Base-by-base conservation (phyloP, 2,797 vertebrate genomes). In the Gallirallus australis region DNA sequence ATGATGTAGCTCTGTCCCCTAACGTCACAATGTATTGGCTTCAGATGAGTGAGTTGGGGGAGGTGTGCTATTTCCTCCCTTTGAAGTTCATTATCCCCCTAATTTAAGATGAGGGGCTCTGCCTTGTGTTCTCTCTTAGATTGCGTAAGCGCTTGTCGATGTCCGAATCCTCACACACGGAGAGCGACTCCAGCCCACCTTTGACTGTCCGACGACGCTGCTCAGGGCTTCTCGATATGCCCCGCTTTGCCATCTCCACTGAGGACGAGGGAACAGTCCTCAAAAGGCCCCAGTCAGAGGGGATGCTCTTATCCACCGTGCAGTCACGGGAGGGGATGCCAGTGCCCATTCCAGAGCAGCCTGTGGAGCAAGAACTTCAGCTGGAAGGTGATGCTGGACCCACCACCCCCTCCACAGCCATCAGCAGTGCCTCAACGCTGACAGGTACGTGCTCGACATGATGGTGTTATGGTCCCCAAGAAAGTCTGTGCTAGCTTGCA, bases 131-230 rank as follows among this genome's bases (percentile, higher is more conserved):
- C 80, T 31, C 54, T 78, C 30, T 6, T 95, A 99, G 99, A 94
- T 94, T 99, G 81, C 97, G 99, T 76, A 99, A 99, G 96, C 99
- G 99, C 40, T 97, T 99, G 73, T 99, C 99, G 0, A 98, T 99
- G 66, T 99, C 99, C 0, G 99, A 99, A 96, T 99, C 99, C 2
- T 99, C 99, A 9, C 99, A 99, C 98, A 99, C 99, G 0, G 99
- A 99, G 98, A 99, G 99, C 10, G 99, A 99, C 97, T 99, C 99
- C 69, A 99, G 99, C 90, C 99, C 99, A 0, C 99, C 99, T 0
- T 98, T 99, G 87, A 99, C 99, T 0, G 99, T 99, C 35, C 98
- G 99, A 3, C 98, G 99, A 0, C 99, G 98, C 97, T 99, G 99
- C 96, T 99, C 99, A 0, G 99, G 99, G 48, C 98, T 99, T 56